Evolutionary conservation across 1,140 invertebrate species (phyloP).

Genomic region (Holotrichia oblita): DNA sequence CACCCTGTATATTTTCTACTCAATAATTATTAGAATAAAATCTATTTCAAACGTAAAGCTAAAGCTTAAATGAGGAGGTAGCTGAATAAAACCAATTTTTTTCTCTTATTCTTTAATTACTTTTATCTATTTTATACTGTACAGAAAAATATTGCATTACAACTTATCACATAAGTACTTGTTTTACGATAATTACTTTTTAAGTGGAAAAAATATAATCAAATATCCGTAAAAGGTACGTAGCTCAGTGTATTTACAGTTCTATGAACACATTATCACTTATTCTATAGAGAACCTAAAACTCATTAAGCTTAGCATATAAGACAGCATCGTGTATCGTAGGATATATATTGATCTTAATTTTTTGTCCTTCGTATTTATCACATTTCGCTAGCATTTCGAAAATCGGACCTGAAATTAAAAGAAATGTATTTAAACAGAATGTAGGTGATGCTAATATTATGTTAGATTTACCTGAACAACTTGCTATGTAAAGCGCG

Average conservation of each 20-base stretch:
- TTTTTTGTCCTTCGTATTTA: slow-evolving; percentile 62
- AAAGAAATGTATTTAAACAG: background rate
- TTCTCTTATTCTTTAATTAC: too few species aligned
- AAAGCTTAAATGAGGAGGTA: too few species aligned
- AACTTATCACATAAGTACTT: too few species aligned
- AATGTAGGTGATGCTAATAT: too few species aligned
- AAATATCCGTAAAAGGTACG: background rate
- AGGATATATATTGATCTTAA: slow-evolving; percentile 69
- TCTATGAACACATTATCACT: background rate
- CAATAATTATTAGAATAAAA: too few species aligned
- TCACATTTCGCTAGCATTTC: slow-evolving; percentile 71
- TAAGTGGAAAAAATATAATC: slow-evolving; percentile 23
- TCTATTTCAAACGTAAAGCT: too few species aligned
- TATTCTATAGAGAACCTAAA: background rate
- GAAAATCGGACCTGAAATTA: slow-evolving; percentile 65
- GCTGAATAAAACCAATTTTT: too few species aligned
- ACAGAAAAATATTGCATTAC: too few species aligned
- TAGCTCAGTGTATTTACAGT: background rate
- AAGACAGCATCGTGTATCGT: slow-evolving; percentile 75
- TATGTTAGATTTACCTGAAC: slow-evolving; percentile 65
- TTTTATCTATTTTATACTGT: too few species aligned
- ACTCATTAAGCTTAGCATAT: slow-evolving; percentile 59
- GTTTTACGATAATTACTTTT: too few species aligned
- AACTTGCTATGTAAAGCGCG: slow-evolving; percentile 68
- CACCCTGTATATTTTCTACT: too few species aligned